Percentiles rank a stretch among this genome's conserved stretches.
These are phyloP conservation scores for Regulus satrapa DNA, from an alignment of 2,113 vertebrate species.

Conservation along the genomic window DNA sequence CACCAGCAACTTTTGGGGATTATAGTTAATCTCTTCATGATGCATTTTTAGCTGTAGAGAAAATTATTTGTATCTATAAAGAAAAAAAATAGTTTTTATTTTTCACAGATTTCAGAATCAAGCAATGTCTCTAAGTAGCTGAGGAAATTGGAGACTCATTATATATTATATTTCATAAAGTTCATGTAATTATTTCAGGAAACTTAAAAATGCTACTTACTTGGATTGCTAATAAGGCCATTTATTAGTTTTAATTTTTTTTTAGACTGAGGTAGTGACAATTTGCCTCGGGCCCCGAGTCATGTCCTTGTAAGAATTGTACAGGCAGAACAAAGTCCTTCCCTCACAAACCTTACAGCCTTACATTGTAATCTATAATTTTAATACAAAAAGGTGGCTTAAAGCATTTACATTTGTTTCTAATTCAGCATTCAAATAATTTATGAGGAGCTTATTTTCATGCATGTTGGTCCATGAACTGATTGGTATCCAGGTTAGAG, in stretches of 20 bases:
- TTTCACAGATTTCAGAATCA: background rate
- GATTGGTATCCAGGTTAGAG: background rate
- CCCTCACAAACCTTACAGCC: background rate
- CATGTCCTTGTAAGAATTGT: background rate
- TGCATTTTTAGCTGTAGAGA: background rate
- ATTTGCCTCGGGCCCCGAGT: background rate
- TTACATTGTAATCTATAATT: accelerated
- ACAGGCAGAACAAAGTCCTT: background rate
- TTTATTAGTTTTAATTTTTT: background rate
- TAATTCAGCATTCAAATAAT: background rate
- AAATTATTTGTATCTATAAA: background rate
- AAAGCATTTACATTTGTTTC: background rate
- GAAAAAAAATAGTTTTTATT: background rate
- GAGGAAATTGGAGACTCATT: background rate
- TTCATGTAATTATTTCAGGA: background rate
- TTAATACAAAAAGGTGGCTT: background rate
- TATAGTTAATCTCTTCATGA: background rate
- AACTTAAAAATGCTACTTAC: background rate
- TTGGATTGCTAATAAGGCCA: background rate
- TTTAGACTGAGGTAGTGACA: background rate
- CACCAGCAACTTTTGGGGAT: background rate
- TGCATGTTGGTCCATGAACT: background rate
- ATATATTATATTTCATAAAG: background rate
- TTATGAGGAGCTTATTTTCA: background rate
- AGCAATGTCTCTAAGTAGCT: background rate